Evolutionary conservation across 1,140 invertebrate species (phyloP).

Genomic region (Drosophila busckii): DNA sequence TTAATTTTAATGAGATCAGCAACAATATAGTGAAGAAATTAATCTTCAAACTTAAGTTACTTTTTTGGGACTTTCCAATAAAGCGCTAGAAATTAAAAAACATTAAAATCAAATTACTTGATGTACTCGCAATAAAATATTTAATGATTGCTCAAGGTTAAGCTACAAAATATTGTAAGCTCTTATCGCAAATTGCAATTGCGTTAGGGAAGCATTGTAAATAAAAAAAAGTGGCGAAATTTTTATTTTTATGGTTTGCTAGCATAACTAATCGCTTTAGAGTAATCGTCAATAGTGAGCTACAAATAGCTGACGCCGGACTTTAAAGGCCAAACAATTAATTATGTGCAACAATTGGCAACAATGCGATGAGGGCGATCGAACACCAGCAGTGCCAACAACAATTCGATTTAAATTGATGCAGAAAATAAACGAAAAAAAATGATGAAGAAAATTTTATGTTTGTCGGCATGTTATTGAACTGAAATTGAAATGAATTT

Average conservation of each 20-base stretch:
- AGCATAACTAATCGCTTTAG: slow-evolving; percentile 64
- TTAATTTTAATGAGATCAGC: slow-evolving; percentile 32
- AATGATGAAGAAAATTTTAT: too few relatives aligned
- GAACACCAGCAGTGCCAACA: slow-evolving; percentile 25
- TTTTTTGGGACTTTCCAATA: slow-evolving; percentile 11
- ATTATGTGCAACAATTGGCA: slow-evolving; percentile 56
- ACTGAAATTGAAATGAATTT: too few relatives aligned
- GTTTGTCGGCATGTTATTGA: slow-evolving; percentile 4
- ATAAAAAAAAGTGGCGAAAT: slow-evolving; percentile 27
- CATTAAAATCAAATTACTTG: too few relatives aligned
- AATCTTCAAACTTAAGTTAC: too few relatives aligned
- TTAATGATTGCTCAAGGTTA: slow-evolving; percentile 43
- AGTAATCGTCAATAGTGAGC: slow-evolving; percentile 35
- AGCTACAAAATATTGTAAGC: slow-evolving; percentile 4
- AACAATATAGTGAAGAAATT: too few relatives aligned
- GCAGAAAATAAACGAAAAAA: background rate
- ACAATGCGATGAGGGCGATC: slow-evolving; percentile 30
- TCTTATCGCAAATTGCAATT: slow-evolving; percentile 49
- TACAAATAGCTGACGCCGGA: slow-evolving; percentile 18
- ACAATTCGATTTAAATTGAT: slow-evolving; percentile 36
- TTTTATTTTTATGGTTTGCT: too few relatives aligned
- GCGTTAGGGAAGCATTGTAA: slow-evolving; percentile 34
- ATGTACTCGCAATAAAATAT: too few relatives aligned
- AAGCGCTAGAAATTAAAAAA: too few relatives aligned
- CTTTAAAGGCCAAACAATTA: slow-evolving; percentile 61